A percentile compares a stretch with the other conserved stretches of the same genome.
Conservation (phyloP, 2,888 invertebrate species). For the Conistra vaccinii region DNA sequence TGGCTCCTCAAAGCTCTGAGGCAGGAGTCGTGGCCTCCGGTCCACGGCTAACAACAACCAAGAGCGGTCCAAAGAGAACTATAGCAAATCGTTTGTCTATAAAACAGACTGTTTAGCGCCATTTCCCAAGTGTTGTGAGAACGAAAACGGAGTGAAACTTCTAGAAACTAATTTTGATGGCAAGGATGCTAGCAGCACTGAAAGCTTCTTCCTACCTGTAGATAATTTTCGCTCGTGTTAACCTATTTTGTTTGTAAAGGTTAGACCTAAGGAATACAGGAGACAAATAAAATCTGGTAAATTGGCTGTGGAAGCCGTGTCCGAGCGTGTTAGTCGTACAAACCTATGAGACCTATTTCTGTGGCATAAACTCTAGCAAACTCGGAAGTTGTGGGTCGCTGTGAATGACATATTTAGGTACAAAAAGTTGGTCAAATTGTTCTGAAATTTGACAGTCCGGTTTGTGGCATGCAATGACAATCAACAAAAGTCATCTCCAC, state of each 20-base stretch:
- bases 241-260: constrained; percentile 30
- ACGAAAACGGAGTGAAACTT: constrained; percentile 77
- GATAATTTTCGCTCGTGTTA: constrained; percentile 71
- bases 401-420: neutral
- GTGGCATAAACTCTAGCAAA: neutral
- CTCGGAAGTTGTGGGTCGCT: neutral
- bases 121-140: constrained; percentile 86
- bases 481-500: neutral
- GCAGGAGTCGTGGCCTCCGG: constrained; percentile 76
- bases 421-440: neutral
- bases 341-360: neutral
- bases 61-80: constrained; percentile 81
- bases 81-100: constrained; percentile 78
- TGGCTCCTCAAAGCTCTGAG: constrained; percentile 88
- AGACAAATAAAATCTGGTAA: neutral
- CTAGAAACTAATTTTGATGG: constrained; percentile 70
- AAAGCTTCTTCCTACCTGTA: constrained; percentile 80
- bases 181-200: constrained; percentile 79
- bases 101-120: constrained; percentile 79
- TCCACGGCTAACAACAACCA: constrained; percentile 80
- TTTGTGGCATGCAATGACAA: neutral
- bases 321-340: neutral
- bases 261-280: neutral
- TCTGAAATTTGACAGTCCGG: neutral
- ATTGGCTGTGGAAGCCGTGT: neutral